These are phyloP conservation scores for Syrrhaptes paradoxus DNA, from an alignment of 2,113 vertebrate species.

Conservation along the genomic window DNA sequence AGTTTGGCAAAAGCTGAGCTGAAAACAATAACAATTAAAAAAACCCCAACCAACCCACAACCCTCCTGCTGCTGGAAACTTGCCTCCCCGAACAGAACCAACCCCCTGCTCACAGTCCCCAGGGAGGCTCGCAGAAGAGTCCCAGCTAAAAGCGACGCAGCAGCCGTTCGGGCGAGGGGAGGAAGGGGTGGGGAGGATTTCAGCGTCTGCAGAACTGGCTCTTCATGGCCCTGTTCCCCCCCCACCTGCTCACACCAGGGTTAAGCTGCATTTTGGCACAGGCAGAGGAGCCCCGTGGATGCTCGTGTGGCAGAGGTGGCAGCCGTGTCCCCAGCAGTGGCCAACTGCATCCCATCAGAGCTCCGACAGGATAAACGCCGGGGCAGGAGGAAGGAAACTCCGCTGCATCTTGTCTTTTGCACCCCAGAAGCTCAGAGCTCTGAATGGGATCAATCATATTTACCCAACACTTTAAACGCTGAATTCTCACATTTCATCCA, in stretches of 20 bases:
- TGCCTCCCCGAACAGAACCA: not conserved
- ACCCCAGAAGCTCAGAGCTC: not conserved
- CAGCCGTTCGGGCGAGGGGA: not conserved
- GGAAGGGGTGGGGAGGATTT: not conserved
- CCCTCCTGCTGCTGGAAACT: not conserved
- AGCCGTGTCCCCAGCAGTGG: not conserved
- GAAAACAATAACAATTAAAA: not conserved
- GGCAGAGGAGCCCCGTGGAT: not conserved
- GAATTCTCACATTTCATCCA: not conserved
- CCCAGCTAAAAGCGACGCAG: rapidly evolving
- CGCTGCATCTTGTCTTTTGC: not conserved
- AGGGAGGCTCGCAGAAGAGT: not conserved
- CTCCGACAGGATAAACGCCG: rapidly evolving
- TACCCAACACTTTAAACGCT: not conserved
- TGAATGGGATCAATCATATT: not conserved
- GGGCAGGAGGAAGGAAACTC: not conserved
- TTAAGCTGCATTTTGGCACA: not conserved
- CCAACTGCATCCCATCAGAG: not conserved
- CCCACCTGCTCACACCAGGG: not conserved
- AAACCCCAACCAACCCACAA: not conserved
- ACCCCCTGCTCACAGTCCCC: not conserved
- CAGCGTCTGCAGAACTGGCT: not conserved
- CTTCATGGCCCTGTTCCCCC: rapidly evolving
- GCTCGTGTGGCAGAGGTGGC: not conserved
- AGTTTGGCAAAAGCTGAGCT: not conserved